A percentile compares a stretch with the other conserved stretches of the same genome.
Evolutionary conservation across 2,797 vertebrate species (phyloP).

Genomic region (Psittacula echo): DNA sequence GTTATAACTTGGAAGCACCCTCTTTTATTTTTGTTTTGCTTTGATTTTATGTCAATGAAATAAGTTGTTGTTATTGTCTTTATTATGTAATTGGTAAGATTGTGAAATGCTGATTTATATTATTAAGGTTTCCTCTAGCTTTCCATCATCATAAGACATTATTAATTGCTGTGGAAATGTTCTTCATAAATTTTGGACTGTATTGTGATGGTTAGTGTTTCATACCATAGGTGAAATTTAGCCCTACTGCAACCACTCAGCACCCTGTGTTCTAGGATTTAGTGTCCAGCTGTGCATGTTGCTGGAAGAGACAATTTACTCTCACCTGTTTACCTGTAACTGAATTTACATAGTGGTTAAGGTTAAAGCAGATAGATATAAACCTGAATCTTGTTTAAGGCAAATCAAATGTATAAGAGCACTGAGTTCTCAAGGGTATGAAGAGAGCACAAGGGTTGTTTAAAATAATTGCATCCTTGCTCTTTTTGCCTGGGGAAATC

Average conservation of each 20-base stretch:
- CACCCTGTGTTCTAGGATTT: not conserved
- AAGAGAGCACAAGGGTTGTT: not conserved
- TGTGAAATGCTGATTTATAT: not conserved
- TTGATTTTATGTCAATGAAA: not conserved
- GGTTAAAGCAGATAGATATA: not conserved
- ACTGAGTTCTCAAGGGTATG: not conserved
- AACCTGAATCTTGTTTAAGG: not conserved
- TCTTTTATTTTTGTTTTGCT: not conserved
- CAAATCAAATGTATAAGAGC: not conserved
- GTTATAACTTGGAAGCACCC: not conserved
- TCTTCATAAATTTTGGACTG: not conserved
- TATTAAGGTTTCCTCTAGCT: not conserved
- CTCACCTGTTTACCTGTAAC: too few relatives aligned
- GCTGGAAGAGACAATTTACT: not conserved
- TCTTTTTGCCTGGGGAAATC: not conserved
- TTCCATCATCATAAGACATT: not conserved
- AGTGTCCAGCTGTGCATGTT: fast-evolving
- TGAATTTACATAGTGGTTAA: not conserved
- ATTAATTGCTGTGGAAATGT: not conserved
- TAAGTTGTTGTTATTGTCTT: fast-evolving
- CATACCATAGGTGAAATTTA: not conserved
- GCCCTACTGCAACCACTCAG: too few relatives aligned
- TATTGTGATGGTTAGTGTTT: not conserved
- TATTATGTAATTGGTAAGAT: not conserved
- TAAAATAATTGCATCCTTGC: not conserved